Evolutionary conservation across 1,140 invertebrate genomes (phyloP), one percentile per base, ranked within the genome.

Genomic region (Saccostrea cuccullata): DNA sequence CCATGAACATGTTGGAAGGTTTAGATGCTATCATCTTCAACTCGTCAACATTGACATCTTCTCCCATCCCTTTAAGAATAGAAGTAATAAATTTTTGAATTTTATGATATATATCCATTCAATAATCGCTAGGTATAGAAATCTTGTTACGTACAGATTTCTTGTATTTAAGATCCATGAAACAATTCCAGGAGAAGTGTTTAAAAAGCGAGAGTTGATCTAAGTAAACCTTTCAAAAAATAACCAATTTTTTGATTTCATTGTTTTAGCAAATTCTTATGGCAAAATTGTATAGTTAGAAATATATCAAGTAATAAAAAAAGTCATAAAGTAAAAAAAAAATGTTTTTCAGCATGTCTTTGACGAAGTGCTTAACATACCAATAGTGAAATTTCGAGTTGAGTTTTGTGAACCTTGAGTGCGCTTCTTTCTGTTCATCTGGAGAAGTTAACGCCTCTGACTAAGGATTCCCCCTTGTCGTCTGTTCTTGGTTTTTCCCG

Each of bases 1-100:
- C 55, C 55, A 84, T 55, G 30, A 55, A 84, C 47, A 84, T 55
- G 47, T 55, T n/a, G 55, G 82, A 84, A 20, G 82, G 82, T 6
- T 15, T 26, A 0, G 82, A 55, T 55, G 82, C 82, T n/a, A 84
- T 84, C 82, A 84, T 20, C 30, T 84, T 55, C 55, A 84, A 84
- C 26, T 84, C 82, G 20, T 84, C 82, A 12, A 55, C 15, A 55
- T 84, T 84, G 8, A 84, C 55, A 55, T 12, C n/a, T 56, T 84
- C 20, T 55, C 82, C 82, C 4, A 84, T 56, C 11, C 82, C 82
- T 84, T 5, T 8, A 13, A 84, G 11, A 30, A 82, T 13, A 9
- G 3, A 23, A 12, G 23, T 36, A 26, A 82, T 30, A 15, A 26
- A 30, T 23, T 30, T 30, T 4, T 8, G 47, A 8, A 9, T 47